Evolutionary conservation across 2,888 invertebrate species (phyloP).

Genomic region (Hybos culiciformis): DNA sequence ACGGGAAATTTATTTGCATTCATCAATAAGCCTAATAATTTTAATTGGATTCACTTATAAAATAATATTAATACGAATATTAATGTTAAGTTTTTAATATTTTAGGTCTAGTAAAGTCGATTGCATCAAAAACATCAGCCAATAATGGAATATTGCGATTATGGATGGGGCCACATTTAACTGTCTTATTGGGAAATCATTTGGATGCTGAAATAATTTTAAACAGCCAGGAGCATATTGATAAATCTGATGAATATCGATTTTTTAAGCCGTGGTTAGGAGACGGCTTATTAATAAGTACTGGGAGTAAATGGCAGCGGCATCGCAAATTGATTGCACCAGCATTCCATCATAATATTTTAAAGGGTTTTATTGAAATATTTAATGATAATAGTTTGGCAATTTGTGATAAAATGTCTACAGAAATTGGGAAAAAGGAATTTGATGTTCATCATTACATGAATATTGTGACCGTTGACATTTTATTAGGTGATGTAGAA

Average conservation of each 20-base stretch:
- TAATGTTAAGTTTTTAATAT: no score
- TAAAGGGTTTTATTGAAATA: constrained; percentile 63
- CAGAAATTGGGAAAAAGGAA: constrained; percentile 40
- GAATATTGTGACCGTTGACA: constrained; percentile 67
- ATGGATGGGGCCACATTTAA: constrained; percentile 55
- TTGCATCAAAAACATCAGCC: no score
- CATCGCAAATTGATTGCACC: constrained; percentile 75
- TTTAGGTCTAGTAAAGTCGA: no score
- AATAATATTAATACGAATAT: no score
- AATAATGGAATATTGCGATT: no score
- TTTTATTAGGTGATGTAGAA: no score
- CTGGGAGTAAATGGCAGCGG: constrained; percentile 64
- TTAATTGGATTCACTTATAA: no score
- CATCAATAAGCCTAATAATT: no score
- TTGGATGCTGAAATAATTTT: constrained; percentile 59
- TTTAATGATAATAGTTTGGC: constrained; percentile 62
- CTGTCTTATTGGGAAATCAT: constrained; percentile 54
- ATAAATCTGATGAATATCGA: constrained; percentile 57
- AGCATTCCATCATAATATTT: constrained; percentile 68
- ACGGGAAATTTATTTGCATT: no score
- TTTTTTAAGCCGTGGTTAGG: constrained; percentile 73
- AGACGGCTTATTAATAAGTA: constrained; percentile 61
- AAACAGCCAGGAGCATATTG: constrained; percentile 59
- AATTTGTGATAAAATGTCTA: constrained; percentile 50
- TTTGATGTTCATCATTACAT: constrained; percentile 68